A percentile compares a stretch with the other conserved stretches of the same genome.
Evolutionary conservation across 2,888 invertebrate genomes (phyloP).

Genomic region (Lepidocyrtinus sp.): DNA sequence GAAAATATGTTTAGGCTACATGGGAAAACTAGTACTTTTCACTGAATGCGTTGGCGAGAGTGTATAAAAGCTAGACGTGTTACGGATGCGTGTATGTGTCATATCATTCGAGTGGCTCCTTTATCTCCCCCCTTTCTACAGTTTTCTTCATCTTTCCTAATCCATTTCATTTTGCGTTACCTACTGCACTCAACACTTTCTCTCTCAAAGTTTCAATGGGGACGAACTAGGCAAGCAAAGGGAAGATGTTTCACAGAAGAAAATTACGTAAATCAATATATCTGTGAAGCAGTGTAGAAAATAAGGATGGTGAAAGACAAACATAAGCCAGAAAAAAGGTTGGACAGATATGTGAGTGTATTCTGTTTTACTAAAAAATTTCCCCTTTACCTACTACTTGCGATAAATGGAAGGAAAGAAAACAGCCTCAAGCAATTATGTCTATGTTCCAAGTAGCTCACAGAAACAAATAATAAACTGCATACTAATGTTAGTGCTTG

Average conservation of each 20-base stretch:
- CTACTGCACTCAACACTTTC: slow-evolving; percentile 40
- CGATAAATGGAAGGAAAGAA: no score
- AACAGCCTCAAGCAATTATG: no score
- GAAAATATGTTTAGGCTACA: background rate
- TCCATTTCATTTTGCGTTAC: slow-evolving; percentile 33
- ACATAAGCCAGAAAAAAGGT: slow-evolving; percentile 24
- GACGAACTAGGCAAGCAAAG: slow-evolving; percentile 38
- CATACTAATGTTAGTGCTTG: no score
- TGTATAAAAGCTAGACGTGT: background rate
- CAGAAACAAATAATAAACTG: no score
- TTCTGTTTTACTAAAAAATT: no score
- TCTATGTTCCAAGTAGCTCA: no score
- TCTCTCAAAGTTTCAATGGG: slow-evolving; percentile 16
- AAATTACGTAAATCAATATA: no score
- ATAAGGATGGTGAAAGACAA: slow-evolving; percentile 45
- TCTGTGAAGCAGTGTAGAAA: no score
- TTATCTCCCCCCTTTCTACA: slow-evolving; percentile 28
- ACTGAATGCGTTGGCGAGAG: background rate
- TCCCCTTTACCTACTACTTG: no score
- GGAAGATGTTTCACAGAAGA: slow-evolving; percentile 60
- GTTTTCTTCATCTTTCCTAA: slow-evolving; percentile 18
- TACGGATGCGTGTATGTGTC: slow-evolving; percentile 39
- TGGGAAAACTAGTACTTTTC: slow-evolving; percentile 9
- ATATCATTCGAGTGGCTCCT: slow-evolving; percentile 44
- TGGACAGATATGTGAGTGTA: slow-evolving; percentile 44